phyloP scores from a whole-genome alignment of 2,113 vertebrate species.

The Aldabrachelys gigantea region DNA sequence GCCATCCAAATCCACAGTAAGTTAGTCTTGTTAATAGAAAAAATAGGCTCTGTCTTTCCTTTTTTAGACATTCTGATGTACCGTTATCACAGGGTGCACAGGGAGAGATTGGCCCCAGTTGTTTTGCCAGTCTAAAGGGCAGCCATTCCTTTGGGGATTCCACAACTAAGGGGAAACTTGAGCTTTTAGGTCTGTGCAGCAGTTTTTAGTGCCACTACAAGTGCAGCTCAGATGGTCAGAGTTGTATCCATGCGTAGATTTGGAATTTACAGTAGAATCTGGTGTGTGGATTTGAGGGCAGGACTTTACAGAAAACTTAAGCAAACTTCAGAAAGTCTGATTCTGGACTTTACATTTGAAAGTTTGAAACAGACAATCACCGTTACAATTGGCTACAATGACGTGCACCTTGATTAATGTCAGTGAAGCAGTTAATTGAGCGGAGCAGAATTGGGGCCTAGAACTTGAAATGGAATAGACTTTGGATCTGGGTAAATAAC shows the following conservation, averaged over 20 bases:
- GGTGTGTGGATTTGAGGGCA: background rate
- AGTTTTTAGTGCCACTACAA: background rate
- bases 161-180: slow-evolving; percentile 5
- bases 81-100: background rate
- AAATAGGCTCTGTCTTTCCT: slow-evolving; percentile 34
- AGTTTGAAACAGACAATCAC: background rate
- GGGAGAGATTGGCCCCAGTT: background rate
- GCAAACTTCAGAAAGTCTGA: background rate
- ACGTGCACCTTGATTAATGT: background rate
- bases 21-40: slow-evolving; percentile 60
- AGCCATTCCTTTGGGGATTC: slow-evolving; percentile 29
- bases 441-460: background rate
- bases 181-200: slow-evolving; percentile 3
- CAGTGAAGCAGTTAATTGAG: background rate
- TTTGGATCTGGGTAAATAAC: background rate
- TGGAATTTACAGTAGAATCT: background rate
- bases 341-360: background rate
- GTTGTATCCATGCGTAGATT: background rate
- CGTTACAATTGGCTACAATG: background rate
- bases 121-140: background rate
- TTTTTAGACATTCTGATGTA: slow-evolving; percentile 30
- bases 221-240: background rate
- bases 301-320: background rate
- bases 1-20: slow-evolving; percentile 98
- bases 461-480: background rate